Evolutionary conservation across 2,888 invertebrate genomes (phyloP).

Genomic region (Tiliacea aurago): DNA sequence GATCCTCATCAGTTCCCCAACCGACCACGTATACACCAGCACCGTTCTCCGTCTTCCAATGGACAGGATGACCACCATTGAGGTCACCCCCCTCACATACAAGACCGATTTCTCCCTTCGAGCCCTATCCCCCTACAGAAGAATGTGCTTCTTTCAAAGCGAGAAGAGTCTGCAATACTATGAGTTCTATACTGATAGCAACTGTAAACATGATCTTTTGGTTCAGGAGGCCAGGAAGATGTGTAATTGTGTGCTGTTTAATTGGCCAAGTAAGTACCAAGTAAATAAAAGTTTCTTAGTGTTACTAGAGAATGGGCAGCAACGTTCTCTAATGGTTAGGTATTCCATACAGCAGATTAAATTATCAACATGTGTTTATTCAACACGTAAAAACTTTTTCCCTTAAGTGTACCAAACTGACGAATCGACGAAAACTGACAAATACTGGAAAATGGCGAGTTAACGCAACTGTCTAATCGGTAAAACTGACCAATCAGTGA

Average conservation of each 20-base stretch:
- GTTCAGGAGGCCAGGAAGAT: conserved; percentile 83
- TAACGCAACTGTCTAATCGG: too few relatives aligned
- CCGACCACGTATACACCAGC: conserved; percentile 85
- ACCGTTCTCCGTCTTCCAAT: conserved; percentile 86
- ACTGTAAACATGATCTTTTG: conserved; percentile 89
- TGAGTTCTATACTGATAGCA: conserved; percentile 88
- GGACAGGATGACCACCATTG: conserved; percentile 86
- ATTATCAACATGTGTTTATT: too few relatives aligned
- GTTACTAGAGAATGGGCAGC: too few relatives aligned
- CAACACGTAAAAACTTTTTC: too few relatives aligned
- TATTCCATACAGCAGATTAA: too few relatives aligned
- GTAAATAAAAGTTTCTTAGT: not conserved
- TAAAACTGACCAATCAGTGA: too few relatives aligned
- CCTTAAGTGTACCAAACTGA: too few relatives aligned
- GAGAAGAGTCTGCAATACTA: conserved; percentile 83
- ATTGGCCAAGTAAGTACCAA: conserved; percentile 84
- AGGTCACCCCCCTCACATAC: conserved; percentile 85
- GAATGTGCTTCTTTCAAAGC: conserved; percentile 87
- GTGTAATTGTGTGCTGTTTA: conserved; percentile 86
- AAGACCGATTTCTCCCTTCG: conserved; percentile 82
- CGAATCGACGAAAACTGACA: too few relatives aligned
- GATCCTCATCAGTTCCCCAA: conserved; percentile 85
- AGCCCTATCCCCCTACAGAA: conserved; percentile 75
- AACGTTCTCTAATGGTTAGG: too few relatives aligned
- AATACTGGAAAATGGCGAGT: too few relatives aligned